A percentile compares a stretch with the other conserved stretches of the same genome.
Conservation (phyloP, 2,797 vertebrate species). For the Cryptoprocta ferox region DNA sequence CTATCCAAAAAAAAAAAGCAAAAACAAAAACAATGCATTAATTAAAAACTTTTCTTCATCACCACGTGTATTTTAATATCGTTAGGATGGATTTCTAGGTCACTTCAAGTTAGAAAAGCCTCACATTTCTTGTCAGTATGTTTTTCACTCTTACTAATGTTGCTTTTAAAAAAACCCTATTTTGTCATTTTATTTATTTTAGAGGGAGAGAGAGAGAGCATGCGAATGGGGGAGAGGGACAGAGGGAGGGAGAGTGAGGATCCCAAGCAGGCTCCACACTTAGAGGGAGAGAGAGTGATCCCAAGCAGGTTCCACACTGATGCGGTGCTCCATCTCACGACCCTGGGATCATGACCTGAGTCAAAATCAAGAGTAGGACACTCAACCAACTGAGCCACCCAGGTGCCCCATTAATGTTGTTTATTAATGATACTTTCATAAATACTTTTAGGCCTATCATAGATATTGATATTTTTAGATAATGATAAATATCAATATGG, state of each 20-base stretch:
- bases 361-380: too few species aligned
- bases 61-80: conserved; percentile 56
- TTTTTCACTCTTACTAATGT: conserved; percentile 6
- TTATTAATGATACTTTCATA: conserved; percentile 60
- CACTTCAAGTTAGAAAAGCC: conserved; percentile 40
- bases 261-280: too few species aligned
- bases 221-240: too few species aligned
- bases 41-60: conserved; percentile 73
- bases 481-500: conserved; percentile 4
- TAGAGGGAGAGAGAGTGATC: too few species aligned
- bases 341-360: too few species aligned
- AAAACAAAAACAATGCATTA: conserved; percentile 9
- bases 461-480: conserved; percentile 23
- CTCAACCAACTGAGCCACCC: too few species aligned
- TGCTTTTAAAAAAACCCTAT: not conserved
- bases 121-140: conserved; percentile 39
- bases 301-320: too few species aligned
- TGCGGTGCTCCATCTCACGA: too few species aligned
- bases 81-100: conserved; percentile 49
- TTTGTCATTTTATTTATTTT: too few species aligned
- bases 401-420: not conserved
- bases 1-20: conserved; percentile 19
- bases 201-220: too few species aligned
- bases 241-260: too few species aligned
- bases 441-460: not conserved